phyloP scores from a whole-genome alignment of 2,888 invertebrate genomes.

The Drosophila gaucha region DNA sequence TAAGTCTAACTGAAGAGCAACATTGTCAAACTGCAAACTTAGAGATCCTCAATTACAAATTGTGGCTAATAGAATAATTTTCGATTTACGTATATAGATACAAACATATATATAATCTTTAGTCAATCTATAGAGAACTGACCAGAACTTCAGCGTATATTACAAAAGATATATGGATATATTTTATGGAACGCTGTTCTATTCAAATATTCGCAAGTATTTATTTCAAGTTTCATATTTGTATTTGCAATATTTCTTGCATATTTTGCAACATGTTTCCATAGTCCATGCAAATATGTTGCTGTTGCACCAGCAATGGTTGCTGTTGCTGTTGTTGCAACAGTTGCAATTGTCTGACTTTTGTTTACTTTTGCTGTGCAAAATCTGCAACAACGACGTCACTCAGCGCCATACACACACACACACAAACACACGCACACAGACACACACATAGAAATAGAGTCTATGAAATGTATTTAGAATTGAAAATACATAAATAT shows the following conservation, averaged over 20 bases:
- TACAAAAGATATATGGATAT: too few relatives aligned
- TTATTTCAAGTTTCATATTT: too few relatives aligned
- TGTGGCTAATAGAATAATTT: too few relatives aligned
- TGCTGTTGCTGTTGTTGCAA: conserved; percentile 8
- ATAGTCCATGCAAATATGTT: conserved; percentile 17
- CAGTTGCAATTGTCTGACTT: conserved; percentile 43
- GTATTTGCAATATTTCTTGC: neutral
- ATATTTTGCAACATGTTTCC: neutral
- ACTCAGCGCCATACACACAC: conserved; percentile 50
- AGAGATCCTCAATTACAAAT: too few relatives aligned
- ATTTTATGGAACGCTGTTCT: too few relatives aligned
- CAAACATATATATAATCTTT: too few relatives aligned
- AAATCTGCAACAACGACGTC: conserved; percentile 67
- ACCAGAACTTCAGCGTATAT: too few relatives aligned
- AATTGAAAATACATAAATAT: conserved; percentile 68
- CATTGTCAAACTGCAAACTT: too few relatives aligned
- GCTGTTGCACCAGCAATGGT: conserved; percentile 9
- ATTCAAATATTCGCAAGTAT: too few relatives aligned
- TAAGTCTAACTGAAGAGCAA: too few relatives aligned
- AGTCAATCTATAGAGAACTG: too few relatives aligned
- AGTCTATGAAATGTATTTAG: conserved; percentile 41
- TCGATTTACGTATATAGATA: too few relatives aligned
- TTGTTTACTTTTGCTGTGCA: conserved; percentile 66
- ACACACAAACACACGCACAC: conserved; percentile 24
- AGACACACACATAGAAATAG: conserved; percentile 11